Evolutionary conservation across 2,797 vertebrate species (phyloP).

Genomic region (Myotis daubentonii): DNA sequence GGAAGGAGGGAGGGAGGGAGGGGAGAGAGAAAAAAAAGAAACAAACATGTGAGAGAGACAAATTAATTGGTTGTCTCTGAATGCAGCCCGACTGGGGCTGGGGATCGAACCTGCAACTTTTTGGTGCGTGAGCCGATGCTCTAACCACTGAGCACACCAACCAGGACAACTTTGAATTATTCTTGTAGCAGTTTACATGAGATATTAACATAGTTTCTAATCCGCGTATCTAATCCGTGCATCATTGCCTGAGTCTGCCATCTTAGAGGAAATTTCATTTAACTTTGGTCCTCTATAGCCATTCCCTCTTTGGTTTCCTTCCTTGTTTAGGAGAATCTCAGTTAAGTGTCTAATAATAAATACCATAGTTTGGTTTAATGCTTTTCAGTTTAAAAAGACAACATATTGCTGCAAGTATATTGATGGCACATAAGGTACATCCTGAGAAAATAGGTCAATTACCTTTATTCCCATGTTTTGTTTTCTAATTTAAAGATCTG

Average conservation of each 20-base stretch:
- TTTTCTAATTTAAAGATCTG: background rate
- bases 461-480: background rate
- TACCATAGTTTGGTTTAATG: background rate
- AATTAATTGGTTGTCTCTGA: too few species aligned
- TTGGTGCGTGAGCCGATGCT: too few species aligned
- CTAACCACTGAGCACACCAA: too few species aligned
- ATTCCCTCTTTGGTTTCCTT: background rate
- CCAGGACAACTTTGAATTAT: background rate
- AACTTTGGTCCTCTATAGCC: background rate
- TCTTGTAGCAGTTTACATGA: background rate
- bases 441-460: background rate
- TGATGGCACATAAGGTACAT: background rate
- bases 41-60: too few species aligned
- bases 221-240: background rate
- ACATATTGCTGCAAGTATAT: background rate
- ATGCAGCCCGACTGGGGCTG: too few species aligned
- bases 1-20: too few species aligned
- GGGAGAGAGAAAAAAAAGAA: too few species aligned
- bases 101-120: too few species aligned
- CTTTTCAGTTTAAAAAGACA: slow-evolving; percentile 40
- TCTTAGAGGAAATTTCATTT: slow-evolving; percentile 8
- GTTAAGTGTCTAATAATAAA: background rate
- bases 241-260: background rate
- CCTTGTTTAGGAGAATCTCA: slow-evolving; percentile 3
- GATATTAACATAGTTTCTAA: background rate